Base-by-base conservation (phyloP, 2,888 invertebrate species). In the Argyra leucocephala region DNA sequence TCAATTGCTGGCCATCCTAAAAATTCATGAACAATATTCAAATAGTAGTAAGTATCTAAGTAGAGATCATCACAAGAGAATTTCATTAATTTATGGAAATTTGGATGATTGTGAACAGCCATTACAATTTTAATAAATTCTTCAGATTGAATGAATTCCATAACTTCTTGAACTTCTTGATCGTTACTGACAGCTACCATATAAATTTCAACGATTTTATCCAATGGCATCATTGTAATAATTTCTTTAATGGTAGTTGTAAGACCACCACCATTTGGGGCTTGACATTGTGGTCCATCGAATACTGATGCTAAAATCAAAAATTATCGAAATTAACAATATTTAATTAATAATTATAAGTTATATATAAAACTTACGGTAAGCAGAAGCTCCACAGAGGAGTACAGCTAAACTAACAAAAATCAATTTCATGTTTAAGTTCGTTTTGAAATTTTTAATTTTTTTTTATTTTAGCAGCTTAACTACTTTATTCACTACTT, bases 261-360 rank as follows among this genome's bases (percentile, higher is more conserved):
- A 57, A 69, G 58, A 9, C 69, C 69, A 37, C 64, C 65, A 48
- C 68, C 68, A 62, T 66, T 64, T 60, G 68, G 68, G 15, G 68
- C 66, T n/a, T 62, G 60, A n/a, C 68, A 68, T 65, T 66, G 57
- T 18, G 64, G 68, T 22, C 60, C 67, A 22, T 63, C 61, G 18
- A 48, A 10, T 2, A 22, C 23, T 22, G 22, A 22, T 2, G 58
- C 58, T 58, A 58, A 5, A 22, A 22, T 10, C 22, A 9, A 26
- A 6, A 7, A n/a, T n/a, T 31, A 10, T 31, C 7, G 31, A 31
- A 31, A 31, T 10, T 31, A 31, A 31, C 7, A 31, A n/a, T n/a
- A n/a, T n/a, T 7, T 26, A 7, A 31, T 31, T 31, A 31, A 31
- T 31, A 10, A 31, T 31, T 31, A 10, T 21, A 57, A 57, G 5